A percentile compares a stretch with the other conserved stretches of the same genome.
Conservation (phyloP, 2,888 invertebrate species). For the Meiosimyza decipiens region DNA sequence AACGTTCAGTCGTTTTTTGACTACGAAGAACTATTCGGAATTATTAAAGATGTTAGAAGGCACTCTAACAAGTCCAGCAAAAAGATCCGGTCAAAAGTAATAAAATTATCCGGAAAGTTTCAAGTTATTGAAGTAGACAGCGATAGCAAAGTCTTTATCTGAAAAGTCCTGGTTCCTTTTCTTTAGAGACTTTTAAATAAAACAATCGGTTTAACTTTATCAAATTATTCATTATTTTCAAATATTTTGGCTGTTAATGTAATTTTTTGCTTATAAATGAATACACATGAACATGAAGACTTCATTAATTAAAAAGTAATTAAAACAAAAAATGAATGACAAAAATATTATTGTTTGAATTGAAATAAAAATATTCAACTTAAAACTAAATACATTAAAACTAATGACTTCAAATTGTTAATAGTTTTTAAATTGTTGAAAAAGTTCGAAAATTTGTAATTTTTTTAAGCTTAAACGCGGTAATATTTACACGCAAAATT, state of each 20-base stretch:
- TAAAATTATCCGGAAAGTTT: neutral
- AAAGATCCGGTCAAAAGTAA: too few relatives aligned
- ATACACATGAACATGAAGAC: neutral
- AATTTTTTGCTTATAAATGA: neutral
- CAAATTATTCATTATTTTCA: slow-evolving; percentile 25
- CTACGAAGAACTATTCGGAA: too few relatives aligned
- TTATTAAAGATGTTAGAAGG: too few relatives aligned
- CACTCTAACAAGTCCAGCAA: too few relatives aligned
- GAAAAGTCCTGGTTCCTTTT: too few relatives aligned
- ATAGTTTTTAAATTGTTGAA: too few relatives aligned
- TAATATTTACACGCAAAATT: slow-evolving; percentile 51
- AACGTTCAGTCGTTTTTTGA: too few relatives aligned
- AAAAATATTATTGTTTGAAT: neutral
- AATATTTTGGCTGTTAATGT: slow-evolving; percentile 7
- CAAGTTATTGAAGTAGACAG: neutral
- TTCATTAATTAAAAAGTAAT: neutral
- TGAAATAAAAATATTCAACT: too few relatives aligned
- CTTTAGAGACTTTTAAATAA: slow-evolving; percentile 2
- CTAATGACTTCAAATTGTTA: slow-evolving; percentile 9
- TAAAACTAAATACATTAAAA: too few relatives aligned
- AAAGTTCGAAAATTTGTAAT: neutral
- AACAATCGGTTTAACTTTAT: slow-evolving; percentile 22
- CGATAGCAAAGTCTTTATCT: too few relatives aligned
- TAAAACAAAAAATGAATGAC: slow-evolving; percentile 24
- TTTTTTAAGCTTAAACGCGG: neutral